Conservation (phyloP, 2,888 invertebrate genomes). For the Acleris literana region DNA sequence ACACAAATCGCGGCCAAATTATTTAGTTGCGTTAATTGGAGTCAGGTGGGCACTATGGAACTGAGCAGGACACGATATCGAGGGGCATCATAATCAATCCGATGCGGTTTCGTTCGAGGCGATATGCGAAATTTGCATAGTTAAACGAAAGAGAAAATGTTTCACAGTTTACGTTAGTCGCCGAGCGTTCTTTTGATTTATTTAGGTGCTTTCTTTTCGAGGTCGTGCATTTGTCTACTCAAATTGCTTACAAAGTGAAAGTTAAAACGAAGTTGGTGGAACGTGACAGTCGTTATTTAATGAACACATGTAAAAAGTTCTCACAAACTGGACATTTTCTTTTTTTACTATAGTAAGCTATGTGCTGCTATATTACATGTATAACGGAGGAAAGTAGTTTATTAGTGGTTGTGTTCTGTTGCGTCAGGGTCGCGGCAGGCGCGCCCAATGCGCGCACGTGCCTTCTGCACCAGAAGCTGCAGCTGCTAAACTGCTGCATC, state of each 20-base stretch:
- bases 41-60: conserved; percentile 39
- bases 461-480: conserved; percentile 96
- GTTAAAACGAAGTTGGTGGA: conserved; percentile 58
- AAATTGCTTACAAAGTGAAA: conserved; percentile 68
- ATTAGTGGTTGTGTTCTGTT: conserved; percentile 49
- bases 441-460: conserved; percentile 95
- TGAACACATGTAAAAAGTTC: conserved; percentile 42
- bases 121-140: conserved; percentile 52
- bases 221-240: conserved; percentile 64
- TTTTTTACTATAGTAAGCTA: conserved; percentile 6
- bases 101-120: conserved; percentile 30
- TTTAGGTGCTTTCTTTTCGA: conserved; percentile 67
- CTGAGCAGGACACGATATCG: conserved; percentile 40
- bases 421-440: conserved; percentile 88
- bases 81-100: conserved; percentile 25
- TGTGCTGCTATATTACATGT: neutral
- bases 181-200: conserved; percentile 62
- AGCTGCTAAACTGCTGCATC: conserved; percentile 92
- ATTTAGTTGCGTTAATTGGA: conserved; percentile 42
- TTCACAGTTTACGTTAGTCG: conserved; percentile 50
- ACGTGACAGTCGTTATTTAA: conserved; percentile 56
- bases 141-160: conserved; percentile 66
- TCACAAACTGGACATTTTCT: conserved; percentile 39
- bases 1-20: conserved; percentile 55
- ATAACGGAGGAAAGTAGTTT: neutral